phyloP scores from a whole-genome alignment of 2,888 invertebrate genomes.

The Clivina fossor region DNA sequence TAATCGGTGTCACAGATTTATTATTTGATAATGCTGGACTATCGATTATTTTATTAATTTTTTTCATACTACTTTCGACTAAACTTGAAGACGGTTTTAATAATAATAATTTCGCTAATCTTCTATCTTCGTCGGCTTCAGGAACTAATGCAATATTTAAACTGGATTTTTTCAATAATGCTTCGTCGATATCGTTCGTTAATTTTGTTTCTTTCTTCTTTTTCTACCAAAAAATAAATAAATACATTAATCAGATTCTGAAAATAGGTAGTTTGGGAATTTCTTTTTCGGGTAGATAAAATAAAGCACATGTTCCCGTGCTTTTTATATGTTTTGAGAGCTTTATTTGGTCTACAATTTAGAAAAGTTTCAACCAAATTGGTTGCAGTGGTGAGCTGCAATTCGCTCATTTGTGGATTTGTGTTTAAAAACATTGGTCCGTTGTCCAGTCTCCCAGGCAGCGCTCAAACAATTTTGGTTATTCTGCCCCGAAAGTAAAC shows the following conservation, averaged over 20 bases:
- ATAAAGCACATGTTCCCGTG: too few species aligned
- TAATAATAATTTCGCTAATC: constrained; percentile 75
- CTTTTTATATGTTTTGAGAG: too few species aligned
- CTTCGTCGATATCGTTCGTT: constrained; percentile 66
- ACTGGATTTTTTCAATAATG: constrained; percentile 72
- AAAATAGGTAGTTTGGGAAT: constrained; percentile 6
- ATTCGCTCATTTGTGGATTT: too few species aligned
- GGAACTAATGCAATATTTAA: constrained; percentile 76
- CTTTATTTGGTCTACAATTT: too few species aligned
- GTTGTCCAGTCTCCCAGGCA: too few species aligned
- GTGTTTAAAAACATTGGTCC: too few species aligned
- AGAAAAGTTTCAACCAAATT: too few species aligned
- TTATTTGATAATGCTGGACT: constrained; percentile 48
- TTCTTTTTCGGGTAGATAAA: background rate
- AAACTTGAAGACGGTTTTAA: constrained; percentile 66
- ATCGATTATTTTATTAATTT: constrained; percentile 48
- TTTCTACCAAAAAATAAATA: constrained; percentile 54
- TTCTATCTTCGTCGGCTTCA: constrained; percentile 78
- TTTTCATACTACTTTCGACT: constrained; percentile 55
- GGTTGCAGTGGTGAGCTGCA: too few species aligned
- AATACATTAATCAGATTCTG: constrained; percentile 19
- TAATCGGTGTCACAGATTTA: constrained; percentile 45
- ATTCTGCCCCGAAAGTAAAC: too few species aligned
- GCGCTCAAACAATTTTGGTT: too few species aligned
- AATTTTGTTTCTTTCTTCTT: constrained; percentile 76